phyloP scores from a whole-genome alignment of 2,797 vertebrate species.

The Protosalanx chinensis region DNA sequence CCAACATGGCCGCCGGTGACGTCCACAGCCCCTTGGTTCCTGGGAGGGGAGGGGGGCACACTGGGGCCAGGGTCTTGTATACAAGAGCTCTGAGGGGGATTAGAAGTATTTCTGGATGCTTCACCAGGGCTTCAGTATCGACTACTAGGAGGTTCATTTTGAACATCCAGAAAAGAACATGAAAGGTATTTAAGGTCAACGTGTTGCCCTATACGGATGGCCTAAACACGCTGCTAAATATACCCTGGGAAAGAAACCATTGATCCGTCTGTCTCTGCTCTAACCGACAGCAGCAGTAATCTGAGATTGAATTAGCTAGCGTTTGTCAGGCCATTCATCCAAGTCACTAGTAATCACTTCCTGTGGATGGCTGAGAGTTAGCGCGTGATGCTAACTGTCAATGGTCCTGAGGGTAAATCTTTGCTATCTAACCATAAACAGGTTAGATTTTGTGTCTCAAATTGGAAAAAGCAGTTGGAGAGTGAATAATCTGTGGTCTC shows the following conservation, averaged over 20 bases:
- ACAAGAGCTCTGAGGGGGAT: too few relatives aligned
- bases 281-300: constrained; percentile 27
- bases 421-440: neutral
- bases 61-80: too few relatives aligned
- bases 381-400: constrained; percentile 13
- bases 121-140: too few relatives aligned
- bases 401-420: constrained; percentile 2
- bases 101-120: too few relatives aligned
- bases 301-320: constrained; percentile 35
- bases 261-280: constrained; percentile 29
- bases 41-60: too few relatives aligned
- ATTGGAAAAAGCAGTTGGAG: neutral
- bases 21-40: too few relatives aligned
- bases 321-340: constrained; percentile 17
- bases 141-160: neutral
- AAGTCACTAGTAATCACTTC: constrained; percentile 25
- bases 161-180: neutral
- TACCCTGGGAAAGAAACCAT: constrained; percentile 21
- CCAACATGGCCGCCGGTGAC: too few relatives aligned
- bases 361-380: neutral
- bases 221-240: neutral
- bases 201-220: neutral
- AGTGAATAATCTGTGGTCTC: neutral
- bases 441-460: neutral
- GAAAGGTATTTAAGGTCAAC: neutral